Conservation (phyloP, 2,113 vertebrate species). For the Gallinago paraguaiae region DNA sequence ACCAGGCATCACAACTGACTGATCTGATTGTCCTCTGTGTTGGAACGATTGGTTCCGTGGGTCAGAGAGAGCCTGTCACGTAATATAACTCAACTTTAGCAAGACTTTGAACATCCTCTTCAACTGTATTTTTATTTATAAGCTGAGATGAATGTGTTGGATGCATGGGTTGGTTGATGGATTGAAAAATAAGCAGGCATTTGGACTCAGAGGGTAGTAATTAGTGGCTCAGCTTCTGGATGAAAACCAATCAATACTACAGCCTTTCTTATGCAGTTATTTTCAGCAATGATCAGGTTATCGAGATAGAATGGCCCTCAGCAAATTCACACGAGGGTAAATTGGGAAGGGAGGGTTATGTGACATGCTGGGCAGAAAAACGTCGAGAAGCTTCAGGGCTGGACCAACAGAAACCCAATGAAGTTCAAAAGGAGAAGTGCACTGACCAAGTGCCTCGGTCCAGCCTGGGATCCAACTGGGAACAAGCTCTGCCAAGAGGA, state of each 20-base stretch:
- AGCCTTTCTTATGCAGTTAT: neutral
- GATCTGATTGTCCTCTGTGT: neutral
- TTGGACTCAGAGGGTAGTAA: neutral
- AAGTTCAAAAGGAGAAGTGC: neutral
- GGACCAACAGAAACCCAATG: neutral
- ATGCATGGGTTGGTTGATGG: neutral
- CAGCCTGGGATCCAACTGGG: neutral
- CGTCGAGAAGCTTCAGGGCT: neutral
- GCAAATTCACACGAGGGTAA: neutral
- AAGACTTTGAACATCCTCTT: neutral
- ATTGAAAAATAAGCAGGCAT: neutral
- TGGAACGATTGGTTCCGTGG: neutral
- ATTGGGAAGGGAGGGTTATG: neutral
- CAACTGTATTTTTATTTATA: neutral
- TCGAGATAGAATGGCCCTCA: neutral
- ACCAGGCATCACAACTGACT: neutral
- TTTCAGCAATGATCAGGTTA: neutral
- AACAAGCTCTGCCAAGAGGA: neutral
- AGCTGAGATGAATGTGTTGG: neutral
- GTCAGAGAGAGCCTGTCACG: neutral
- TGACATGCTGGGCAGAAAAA: neutral
- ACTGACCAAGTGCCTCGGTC: neutral
- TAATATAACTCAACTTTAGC: neutral
- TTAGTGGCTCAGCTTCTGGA: neutral
- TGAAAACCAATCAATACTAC: neutral